Evolutionary conservation across 2,113 vertebrate species (phyloP).

Genomic region (Cromileptes altivelis): DNA sequence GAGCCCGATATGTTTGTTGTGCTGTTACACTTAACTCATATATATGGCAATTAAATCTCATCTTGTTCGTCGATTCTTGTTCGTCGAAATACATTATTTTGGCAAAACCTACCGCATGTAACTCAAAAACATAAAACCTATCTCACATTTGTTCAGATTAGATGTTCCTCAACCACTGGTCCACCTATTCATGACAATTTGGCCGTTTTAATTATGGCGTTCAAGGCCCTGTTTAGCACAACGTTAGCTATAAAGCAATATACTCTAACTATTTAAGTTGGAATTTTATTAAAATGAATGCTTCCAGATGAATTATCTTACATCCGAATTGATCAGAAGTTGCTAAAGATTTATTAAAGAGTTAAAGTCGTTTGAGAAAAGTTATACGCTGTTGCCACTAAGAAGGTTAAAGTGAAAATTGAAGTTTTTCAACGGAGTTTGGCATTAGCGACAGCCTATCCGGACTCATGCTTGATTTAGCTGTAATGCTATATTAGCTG

Average conservation of each 20-base stretch:
- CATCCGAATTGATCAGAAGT: not conserved
- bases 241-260: not conserved
- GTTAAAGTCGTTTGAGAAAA: not conserved
- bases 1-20: not conserved
- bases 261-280: not conserved
- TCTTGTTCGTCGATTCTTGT: too few species aligned
- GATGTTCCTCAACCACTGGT: too few species aligned
- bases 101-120: not conserved
- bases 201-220: not conserved
- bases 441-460: too few species aligned
- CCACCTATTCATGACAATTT: not conserved
- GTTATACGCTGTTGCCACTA: fast-evolving
- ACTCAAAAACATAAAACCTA: not conserved
- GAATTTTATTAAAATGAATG: fast-evolving
- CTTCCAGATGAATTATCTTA: fast-evolving
- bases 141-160: not conserved
- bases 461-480: conserved; percentile 15
- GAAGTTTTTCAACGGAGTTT: not conserved
- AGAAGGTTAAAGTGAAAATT: too few species aligned
- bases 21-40: not conserved
- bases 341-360: not conserved
- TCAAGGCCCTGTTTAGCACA: not conserved
- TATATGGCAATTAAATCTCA: not conserved
- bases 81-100: too few species aligned
- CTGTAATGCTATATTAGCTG: conserved; percentile 47